Conservation (phyloP, 2,113 vertebrate species). For the Ramphastos sulfuratus region DNA sequence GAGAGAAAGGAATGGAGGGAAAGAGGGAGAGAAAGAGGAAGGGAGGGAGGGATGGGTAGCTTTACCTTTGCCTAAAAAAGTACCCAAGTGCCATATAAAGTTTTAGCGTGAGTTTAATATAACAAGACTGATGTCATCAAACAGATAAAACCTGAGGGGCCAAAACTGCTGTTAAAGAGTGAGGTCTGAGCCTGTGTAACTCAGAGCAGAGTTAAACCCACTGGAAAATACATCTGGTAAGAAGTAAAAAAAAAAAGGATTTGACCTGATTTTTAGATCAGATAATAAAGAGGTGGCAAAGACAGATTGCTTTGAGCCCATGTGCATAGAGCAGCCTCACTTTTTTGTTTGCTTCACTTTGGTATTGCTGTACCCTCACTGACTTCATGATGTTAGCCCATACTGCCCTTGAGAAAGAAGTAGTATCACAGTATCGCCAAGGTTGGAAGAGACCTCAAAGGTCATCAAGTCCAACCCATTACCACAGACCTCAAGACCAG, state of each 20-base stretch:
- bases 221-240: neutral
- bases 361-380: neutral
- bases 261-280: slow-evolving; percentile 51
- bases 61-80: neutral
- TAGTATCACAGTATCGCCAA: too few relatives aligned
- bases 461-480: too few relatives aligned
- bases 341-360: neutral
- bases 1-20: neutral
- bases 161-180: slow-evolving; percentile 20
- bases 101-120: slow-evolving; percentile 1
- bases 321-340: slow-evolving; percentile 1
- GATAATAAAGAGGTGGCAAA: slow-evolving; percentile 23
- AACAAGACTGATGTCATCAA: neutral
- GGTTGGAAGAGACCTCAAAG: too few relatives aligned
- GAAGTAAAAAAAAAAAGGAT: neutral
- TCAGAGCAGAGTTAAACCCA: neutral
- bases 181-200: neutral
- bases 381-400: neutral
- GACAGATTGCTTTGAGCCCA: slow-evolving; percentile 43
- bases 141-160: neutral
- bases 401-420: neutral
- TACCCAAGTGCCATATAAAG: neutral
- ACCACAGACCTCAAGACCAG: too few relatives aligned
- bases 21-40: neutral
- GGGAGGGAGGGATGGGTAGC: neutral